Evolutionary conservation across 2,113 vertebrate genomes (phyloP).

Genomic region (Hystrix cristata): DNA sequence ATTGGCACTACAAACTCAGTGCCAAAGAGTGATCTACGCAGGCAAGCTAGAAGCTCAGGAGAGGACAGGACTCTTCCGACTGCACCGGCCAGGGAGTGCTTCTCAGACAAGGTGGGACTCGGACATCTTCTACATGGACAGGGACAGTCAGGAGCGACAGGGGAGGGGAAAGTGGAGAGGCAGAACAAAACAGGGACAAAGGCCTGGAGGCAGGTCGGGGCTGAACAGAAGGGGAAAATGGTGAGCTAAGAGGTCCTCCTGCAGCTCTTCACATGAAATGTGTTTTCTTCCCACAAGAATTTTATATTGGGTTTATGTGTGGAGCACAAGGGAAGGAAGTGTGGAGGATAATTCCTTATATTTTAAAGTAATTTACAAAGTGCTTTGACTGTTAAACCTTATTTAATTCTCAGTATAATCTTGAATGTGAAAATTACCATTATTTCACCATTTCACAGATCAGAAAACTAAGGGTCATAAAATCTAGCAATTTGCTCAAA

Average conservation of each 20-base stretch:
- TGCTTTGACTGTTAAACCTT: not conserved
- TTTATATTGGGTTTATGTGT: not conserved
- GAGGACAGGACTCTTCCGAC: not conserved
- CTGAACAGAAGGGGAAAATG: not conserved
- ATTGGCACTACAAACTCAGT: not conserved
- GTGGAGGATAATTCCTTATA: not conserved
- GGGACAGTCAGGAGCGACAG: not conserved
- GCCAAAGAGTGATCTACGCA: not conserved
- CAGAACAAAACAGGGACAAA: not conserved
- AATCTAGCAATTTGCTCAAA: conserved; percentile 5
- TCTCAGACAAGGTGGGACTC: too few species aligned
- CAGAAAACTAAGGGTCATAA: conserved; percentile 50
- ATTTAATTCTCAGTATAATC: not conserved
- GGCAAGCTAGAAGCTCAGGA: not conserved
- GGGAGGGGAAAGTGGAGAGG: not conserved
- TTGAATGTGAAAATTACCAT: not conserved
- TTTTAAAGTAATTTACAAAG: conserved; percentile 16
- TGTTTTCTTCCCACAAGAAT: not conserved
- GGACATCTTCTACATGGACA: not conserved
- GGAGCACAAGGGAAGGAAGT: not conserved
- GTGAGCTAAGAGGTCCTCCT: not conserved
- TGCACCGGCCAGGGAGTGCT: not conserved
- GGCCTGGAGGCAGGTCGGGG: not conserved
- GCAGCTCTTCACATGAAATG: not conserved
- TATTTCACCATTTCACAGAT: conserved; percentile 4